Conservation (phyloP, 1,140 invertebrate species). For the Parasteatoda tepidariorum region DNA sequence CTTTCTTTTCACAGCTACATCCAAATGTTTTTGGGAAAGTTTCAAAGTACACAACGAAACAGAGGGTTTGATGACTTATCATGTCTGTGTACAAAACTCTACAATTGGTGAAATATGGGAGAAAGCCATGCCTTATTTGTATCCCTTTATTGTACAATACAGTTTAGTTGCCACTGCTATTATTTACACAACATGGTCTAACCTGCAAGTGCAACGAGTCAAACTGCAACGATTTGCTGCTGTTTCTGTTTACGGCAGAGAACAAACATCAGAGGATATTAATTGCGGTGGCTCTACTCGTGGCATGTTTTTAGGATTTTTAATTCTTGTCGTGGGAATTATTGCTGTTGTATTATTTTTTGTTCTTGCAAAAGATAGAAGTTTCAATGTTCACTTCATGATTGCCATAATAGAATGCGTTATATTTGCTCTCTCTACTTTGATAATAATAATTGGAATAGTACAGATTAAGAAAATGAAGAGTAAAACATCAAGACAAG, state of each 20-base stretch:
- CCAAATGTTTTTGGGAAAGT: slow-evolving; percentile 16
- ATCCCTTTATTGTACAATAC: slow-evolving; percentile 73
- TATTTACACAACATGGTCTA: slow-evolving; percentile 75
- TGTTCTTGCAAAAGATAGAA: slow-evolving; percentile 73
- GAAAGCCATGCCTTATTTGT: slow-evolving; percentile 74
- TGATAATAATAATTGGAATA: slow-evolving; percentile 69
- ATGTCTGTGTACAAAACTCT: slow-evolving; percentile 74
- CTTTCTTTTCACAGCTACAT: too few relatives aligned
- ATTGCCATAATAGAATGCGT: slow-evolving; percentile 64
- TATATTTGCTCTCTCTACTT: slow-evolving; percentile 69
- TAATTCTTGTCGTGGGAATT: slow-evolving; percentile 73
- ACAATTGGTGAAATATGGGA: slow-evolving; percentile 75
- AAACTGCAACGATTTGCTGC: slow-evolving; percentile 34
- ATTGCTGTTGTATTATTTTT: slow-evolving; percentile 76
- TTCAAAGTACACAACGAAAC: slow-evolving; percentile 67
- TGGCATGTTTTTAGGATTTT: slow-evolving; percentile 75
- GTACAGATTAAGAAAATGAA: slow-evolving; percentile 68
- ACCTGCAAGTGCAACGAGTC: slow-evolving; percentile 64
- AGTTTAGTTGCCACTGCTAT: slow-evolving; percentile 76
- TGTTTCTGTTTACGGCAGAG: slow-evolving; percentile 34
- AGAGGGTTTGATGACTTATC: slow-evolving; percentile 72
- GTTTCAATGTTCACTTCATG: slow-evolving; percentile 70
- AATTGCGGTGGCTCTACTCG: slow-evolving; percentile 74
- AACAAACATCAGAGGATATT: slow-evolving; percentile 63
- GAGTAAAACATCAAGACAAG: slow-evolving; percentile 32